Evolutionary conservation across 2,113 vertebrate species (phyloP), one percentile per base, ranked within the genome.

Genomic region (Suricata suricatta): DNA sequence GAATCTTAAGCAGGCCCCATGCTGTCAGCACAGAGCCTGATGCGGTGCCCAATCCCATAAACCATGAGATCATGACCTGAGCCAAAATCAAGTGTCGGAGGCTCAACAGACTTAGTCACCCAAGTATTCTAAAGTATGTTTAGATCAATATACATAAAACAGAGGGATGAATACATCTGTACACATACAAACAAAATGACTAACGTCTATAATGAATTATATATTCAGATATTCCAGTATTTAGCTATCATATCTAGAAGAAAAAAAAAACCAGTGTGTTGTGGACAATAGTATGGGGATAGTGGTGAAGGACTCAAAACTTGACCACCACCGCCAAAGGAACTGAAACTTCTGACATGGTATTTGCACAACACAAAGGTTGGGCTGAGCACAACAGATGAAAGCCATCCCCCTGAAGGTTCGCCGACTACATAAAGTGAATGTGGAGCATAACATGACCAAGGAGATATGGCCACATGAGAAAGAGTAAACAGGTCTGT

Each of bases 91-190:
- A 23, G 57, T 25, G 57, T 60, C 21, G 19, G 57, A 25, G 2
- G 21, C 21, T 60, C 21, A 23, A 23, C 57, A 0, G 21, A 60
- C 57, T 60, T 60, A 60, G 57, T 60, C 57, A 60, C 57, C 57
- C 19, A 41, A 41, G 41, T 41, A 41, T 47, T 93, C 57, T 83
- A 88, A 91, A 52, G 3, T 57, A 63, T 25, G 7, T 68, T 93
- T 86, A 96, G 84, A 74, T 82, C 63, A 69, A 50, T 88, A 93
- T 80, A 47, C 72, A 52, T 52, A 21, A n/a, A 94, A 27, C 57
- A 90, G 77, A 82, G 6, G 13, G 90, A 44, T 25, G 50, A 91
- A 33, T 89, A 72, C 7, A 47, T 76, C 27, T 74, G 23, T 27
- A 66, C 2, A 54, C 13, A 95, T 29, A 74, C 68, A 64, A 66